phyloP scores from a whole-genome alignment of 2,888 invertebrate species.

The Pegoplata infirma region DNA sequence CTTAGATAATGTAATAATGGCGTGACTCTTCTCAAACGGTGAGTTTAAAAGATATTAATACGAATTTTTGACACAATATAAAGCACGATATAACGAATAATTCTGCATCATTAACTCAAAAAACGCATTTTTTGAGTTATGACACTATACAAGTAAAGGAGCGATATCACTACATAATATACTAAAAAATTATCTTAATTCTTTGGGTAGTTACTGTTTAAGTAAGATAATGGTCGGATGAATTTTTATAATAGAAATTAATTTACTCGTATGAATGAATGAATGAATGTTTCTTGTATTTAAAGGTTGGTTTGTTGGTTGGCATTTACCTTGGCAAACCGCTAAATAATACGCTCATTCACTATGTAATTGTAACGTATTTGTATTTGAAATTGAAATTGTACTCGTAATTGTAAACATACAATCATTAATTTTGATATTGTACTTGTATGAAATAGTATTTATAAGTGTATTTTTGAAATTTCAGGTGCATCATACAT shows the following conservation, averaged over 20 bases:
- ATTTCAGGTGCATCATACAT: constrained; percentile 46
- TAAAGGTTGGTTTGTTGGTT: constrained; percentile 63
- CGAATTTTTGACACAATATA: too few relatives aligned
- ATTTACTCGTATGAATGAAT: too few relatives aligned
- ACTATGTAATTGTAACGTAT: constrained; percentile 52
- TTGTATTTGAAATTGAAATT: constrained; percentile 2
- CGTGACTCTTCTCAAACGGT: too few relatives aligned
- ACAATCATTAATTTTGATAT: not conserved
- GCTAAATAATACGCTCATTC: constrained; percentile 46
- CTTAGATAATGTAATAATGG: too few relatives aligned
- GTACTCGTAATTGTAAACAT: not conserved
- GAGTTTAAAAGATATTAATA: too few relatives aligned
- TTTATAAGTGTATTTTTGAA: not conserved
- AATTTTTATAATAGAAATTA: constrained; percentile 15
- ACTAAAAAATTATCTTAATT: too few relatives aligned
- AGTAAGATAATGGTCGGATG: constrained; percentile 16
- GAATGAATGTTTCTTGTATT: constrained; percentile 28
- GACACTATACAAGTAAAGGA: too few relatives aligned
- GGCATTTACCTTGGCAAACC: constrained; percentile 66
- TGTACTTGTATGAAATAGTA: not conserved
- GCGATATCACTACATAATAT: too few relatives aligned
- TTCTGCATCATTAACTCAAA: too few relatives aligned
- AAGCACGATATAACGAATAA: too few relatives aligned
- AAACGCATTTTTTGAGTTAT: too few relatives aligned
- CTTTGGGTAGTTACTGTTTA: too few relatives aligned